These are phyloP conservation scores for Drosophila trichaetosa DNA, from an alignment of 2,888 invertebrate species.

Conservation along the genomic window DNA sequence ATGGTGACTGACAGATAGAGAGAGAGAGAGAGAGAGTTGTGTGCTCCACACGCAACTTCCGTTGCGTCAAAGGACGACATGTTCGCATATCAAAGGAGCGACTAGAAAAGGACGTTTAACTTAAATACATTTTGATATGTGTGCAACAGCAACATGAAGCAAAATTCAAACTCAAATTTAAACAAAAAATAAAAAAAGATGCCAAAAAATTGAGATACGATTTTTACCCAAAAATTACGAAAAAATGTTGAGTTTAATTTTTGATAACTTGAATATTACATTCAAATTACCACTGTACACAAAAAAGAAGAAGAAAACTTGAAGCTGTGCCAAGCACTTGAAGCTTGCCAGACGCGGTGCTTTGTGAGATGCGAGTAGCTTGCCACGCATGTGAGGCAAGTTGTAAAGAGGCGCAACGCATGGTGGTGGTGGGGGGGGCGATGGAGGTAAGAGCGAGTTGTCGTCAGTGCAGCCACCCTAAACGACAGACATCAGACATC, in stretches of 20 bases:
- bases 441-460: constrained; percentile 13
- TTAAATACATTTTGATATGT: neutral
- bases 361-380: constrained; percentile 7
- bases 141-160: neutral
- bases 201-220: neutral
- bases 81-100: constrained; percentile 16
- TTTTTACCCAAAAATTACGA: neutral
- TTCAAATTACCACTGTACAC: neutral
- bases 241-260: neutral
- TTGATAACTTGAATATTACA: neutral
- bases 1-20: neutral
- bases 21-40: constrained; percentile 19
- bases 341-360: constrained; percentile 29
- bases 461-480: constrained; percentile 44
- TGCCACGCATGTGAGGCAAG: constrained; percentile 26
- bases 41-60: constrained; percentile 29
- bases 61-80: constrained; percentile 20
- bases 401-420: neutral
- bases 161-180: neutral
- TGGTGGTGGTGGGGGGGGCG: neutral
- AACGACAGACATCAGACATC: constrained; percentile 16
- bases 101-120: neutral
- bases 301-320: constrained; percentile 26
- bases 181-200: neutral
- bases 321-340: constrained; percentile 55